A percentile compares a stretch with the other conserved stretches of the same genome.
These are phyloP conservation scores for Oncorhynchus masou DNA, from an alignment of 2,113 vertebrate genomes.

Conservation along the genomic window DNA sequence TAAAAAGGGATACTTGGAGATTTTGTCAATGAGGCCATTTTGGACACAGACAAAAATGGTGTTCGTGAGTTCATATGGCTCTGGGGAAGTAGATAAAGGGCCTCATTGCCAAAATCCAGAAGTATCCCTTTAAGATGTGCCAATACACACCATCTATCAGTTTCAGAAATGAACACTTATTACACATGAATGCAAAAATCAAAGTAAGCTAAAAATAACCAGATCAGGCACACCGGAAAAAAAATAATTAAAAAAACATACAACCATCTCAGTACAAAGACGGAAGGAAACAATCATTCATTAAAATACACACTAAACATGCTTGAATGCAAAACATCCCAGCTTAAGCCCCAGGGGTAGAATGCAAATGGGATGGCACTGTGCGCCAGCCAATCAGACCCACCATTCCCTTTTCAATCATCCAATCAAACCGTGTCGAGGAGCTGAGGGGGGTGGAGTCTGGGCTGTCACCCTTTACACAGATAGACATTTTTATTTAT, in stretches of 20 bases:
- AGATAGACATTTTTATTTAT: constrained; percentile 27
- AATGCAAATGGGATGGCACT: background rate
- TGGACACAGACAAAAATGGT: no score
- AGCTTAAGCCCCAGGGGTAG: background rate
- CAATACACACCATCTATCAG: background rate
- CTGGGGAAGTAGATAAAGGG: no score
- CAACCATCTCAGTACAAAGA: constrained; percentile 14
- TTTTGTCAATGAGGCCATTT: no score
- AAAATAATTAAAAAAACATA: no score
- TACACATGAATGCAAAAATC: background rate
- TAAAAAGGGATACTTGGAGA: no score
- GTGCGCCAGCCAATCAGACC: constrained; percentile 42
- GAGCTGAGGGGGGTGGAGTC: constrained; percentile 65
- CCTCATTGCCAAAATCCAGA: no score
- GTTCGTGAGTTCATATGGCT: no score
- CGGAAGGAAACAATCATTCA: no score
- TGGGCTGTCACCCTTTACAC: constrained; percentile 67
- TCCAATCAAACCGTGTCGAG: constrained; percentile 77
- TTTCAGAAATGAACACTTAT: background rate
- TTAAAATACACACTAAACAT: constrained; percentile 5
- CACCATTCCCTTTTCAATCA: constrained; percentile 80
- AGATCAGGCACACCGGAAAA: constrained; percentile 26
- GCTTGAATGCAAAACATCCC: constrained; percentile 12
- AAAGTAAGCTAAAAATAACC: constrained; percentile 19
- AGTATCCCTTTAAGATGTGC: background rate